Evolutionary conservation across 1,140 invertebrate species (phyloP).

Genomic region (Pachyrhynchus sulphureomaculatus): DNA sequence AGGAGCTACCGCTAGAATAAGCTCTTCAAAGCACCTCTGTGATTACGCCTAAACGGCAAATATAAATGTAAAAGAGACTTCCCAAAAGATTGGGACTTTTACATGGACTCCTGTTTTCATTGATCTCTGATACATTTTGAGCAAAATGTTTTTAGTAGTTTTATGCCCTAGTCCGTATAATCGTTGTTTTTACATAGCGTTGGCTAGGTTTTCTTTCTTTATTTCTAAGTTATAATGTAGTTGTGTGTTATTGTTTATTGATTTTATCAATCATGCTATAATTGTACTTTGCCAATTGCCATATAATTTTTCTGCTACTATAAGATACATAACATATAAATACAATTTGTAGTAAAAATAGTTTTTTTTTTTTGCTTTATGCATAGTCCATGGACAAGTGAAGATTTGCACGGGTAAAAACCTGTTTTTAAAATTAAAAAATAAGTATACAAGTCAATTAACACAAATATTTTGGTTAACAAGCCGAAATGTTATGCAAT

Average conservation of each 20-base stretch:
- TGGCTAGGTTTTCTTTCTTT: conserved; percentile 47
- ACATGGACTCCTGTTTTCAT: conserved; percentile 48
- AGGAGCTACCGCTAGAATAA: conserved; percentile 41
- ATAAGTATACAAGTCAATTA: too few relatives aligned
- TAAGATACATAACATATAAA: conserved; percentile 2
- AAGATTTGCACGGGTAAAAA: not conserved
- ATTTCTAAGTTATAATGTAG: conserved; percentile 41
- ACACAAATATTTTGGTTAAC: too few relatives aligned
- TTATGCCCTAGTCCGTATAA: conserved; percentile 50
- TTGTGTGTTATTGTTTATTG: conserved; percentile 42
- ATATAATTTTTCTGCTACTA: conserved; percentile 24
- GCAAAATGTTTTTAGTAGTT: conserved; percentile 49
- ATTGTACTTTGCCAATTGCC: conserved; percentile 29
- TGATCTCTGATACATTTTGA: conserved; percentile 50
- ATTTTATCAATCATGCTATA: conserved; percentile 21
- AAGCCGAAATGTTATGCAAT: too few relatives aligned
- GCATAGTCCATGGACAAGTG: not conserved
- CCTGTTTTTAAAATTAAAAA: too few relatives aligned
- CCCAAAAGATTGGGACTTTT: conserved; percentile 31
- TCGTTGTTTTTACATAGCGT: conserved; percentile 44
- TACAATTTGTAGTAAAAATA: not conserved
- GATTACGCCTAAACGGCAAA: conserved; percentile 48
- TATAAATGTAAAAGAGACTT: conserved; percentile 29
- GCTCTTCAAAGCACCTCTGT: conserved; percentile 53
- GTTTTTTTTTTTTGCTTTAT: conserved; percentile 12